Evolutionary conservation across 2,113 vertebrate species (phyloP), one percentile per base, ranked within the genome.

Genomic region (Perca flavescens): DNA sequence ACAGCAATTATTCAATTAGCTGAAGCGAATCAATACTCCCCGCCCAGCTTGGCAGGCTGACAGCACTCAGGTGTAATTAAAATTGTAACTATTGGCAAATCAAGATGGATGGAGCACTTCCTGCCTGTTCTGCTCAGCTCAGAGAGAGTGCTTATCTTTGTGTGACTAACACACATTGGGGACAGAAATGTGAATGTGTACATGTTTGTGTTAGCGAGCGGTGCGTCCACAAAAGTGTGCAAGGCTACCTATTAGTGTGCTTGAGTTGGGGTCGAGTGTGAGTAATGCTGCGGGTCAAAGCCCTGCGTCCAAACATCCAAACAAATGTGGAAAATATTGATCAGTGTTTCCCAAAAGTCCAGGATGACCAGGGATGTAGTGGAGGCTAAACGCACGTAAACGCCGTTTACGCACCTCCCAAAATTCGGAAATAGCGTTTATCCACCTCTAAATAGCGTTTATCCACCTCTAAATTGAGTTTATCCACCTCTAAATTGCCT

Each of bases 51-150:
- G 93, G 91, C 91, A 80, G 91, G 80, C 84, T 92, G 94, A 95
- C 93, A 94, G 94, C 90, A 93, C 93, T 94, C 94, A 95, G 92
- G 94, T 95, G 95, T 95, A 95, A 95, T 96, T 96, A 95, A 94
- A 96, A 94, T 91, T 93, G 93, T 92, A 94, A 92, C 91, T 95
- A 94, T 93, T 94, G 94, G 94, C 93, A 94, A 94, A 94, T 92
- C 86, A 92, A 92, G 94, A 95, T 87, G 91, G 93, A 96, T 95
- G 89, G 85, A 87, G 90, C 82, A 79, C 82, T 88, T 85, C 74
- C 74, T 74, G 82, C 47, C 69, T 53, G 71, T 67, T 65, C 77
- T 21, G 80, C 75, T 69, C 65, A 6, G 77, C 80, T 74, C 64
- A 17, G 80, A 84, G 56, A 57, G 83, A 90, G 83, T 36, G 88